Conservation (phyloP, 1,140 invertebrate species). For the Camponotus pennsylvanicus region DNA sequence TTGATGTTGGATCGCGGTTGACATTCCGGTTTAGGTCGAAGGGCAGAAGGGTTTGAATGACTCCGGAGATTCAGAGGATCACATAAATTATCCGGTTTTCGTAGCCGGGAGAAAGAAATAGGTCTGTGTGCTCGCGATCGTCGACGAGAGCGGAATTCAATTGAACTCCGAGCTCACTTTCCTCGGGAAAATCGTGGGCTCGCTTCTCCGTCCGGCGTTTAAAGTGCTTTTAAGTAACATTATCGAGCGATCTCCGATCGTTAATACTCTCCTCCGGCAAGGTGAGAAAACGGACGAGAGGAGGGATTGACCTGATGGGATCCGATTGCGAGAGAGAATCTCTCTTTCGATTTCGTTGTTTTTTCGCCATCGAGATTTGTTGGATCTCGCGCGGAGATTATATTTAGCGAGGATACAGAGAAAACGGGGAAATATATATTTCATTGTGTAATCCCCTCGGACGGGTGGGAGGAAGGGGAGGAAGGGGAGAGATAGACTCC, state of each 20-base stretch:
- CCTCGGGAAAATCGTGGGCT: background rate
- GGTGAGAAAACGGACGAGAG: background rate
- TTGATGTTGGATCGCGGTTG: background rate
- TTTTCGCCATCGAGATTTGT: slow-evolving; percentile 77
- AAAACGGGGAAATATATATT: slow-evolving; percentile 80
- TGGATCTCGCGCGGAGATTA: slow-evolving; percentile 68
- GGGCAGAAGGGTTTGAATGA: background rate
- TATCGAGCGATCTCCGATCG: slow-evolving; percentile 41
- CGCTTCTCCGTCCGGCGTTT: slow-evolving; percentile 15
- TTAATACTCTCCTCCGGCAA: background rate
- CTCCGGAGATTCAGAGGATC: background rate
- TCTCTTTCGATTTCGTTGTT: background rate
- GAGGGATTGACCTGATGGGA: background rate
- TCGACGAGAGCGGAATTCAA: slow-evolving; percentile 20
- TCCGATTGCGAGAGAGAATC: slow-evolving; percentile 8
- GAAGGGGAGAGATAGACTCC: no score
- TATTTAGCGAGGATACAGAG: slow-evolving; percentile 79
- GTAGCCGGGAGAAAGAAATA: background rate
- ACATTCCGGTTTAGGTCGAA: background rate
- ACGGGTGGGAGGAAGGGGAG: no score
- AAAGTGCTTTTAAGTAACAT: slow-evolving; percentile 29
- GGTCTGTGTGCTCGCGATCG: background rate
- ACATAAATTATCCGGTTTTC: slow-evolving; percentile 14
- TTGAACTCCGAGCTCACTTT: slow-evolving; percentile 34
- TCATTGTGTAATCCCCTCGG: slow-evolving; percentile 83